Percentiles rank a stretch among this genome's conserved stretches.
phyloP scores from a whole-genome alignment of 92 coral and sea anemone genomes.

The Siderastrea siderea region DNA sequence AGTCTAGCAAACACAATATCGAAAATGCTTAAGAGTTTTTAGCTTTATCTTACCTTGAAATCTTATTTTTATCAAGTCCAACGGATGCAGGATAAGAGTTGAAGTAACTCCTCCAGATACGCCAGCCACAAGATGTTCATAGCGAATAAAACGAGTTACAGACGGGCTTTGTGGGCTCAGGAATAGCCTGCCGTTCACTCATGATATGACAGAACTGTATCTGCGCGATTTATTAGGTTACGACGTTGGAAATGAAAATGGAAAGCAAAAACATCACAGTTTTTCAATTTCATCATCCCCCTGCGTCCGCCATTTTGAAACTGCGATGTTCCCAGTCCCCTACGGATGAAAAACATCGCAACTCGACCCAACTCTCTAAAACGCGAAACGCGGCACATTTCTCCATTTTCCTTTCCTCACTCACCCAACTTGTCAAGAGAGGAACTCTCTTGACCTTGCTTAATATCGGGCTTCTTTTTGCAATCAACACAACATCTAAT shows the following conservation, averaged over 20 bases:
- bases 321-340: background rate
- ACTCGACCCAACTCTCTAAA: background rate
- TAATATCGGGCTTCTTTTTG: no score
- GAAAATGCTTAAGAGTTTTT: no score
- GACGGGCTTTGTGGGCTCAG: conserved; percentile 40
- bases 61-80: conserved; percentile 91
- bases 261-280: background rate
- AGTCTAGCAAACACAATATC: no score
- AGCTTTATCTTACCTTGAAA: conserved; percentile 77
- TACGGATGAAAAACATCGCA: background rate
- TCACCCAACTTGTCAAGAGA: no score
- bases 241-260: background rate
- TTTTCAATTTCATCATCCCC: conserved; percentile 5
- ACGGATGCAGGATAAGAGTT: conserved; percentile 89
- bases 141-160: conserved; percentile 78
- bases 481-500: no score
- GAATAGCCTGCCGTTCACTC: conserved; percentile 66
- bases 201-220: background rate
- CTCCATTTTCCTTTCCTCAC: no score
- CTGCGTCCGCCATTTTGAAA: conserved; percentile 25
- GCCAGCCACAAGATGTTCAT: conserved; percentile 95
- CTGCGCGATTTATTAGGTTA: background rate
- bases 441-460: no score
- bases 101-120: conserved; percentile 92
- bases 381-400: no score